These are phyloP conservation scores for Leucophenga montana DNA, from an alignment of 2,888 invertebrate species.

Conservation along the genomic window DNA sequence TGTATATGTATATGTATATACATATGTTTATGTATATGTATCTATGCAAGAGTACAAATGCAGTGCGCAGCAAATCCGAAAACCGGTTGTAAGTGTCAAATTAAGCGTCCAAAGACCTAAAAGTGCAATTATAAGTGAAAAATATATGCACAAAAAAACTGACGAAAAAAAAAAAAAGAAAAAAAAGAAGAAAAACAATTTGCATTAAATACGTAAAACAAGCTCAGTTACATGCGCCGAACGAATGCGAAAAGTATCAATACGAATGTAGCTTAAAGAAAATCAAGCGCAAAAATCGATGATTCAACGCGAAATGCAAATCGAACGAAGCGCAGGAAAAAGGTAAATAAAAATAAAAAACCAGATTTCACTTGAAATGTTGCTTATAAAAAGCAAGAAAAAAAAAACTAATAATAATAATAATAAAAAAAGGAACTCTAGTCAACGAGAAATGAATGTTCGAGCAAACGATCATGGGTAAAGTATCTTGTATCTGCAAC, in stretches of 20 bases:
- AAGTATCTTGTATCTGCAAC: constrained; percentile 21
- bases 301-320: constrained; percentile 52
- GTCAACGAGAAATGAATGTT: not conserved
- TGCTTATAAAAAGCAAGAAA: not conserved
- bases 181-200: constrained; percentile 36
- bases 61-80: constrained; percentile 1
- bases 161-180: no score
- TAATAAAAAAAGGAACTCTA: not conserved
- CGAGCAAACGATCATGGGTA: not conserved
- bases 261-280: not conserved
- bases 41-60: no score
- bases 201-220: constrained; percentile 41
- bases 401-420: not conserved
- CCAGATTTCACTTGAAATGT: constrained; percentile 53
- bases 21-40: no score
- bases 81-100: constrained; percentile 47
- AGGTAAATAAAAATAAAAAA: constrained; percentile 35
- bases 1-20: not conserved
- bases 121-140: constrained; percentile 27
- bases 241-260: not conserved
- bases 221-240: not conserved
- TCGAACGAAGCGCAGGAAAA: constrained; percentile 22
- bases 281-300: constrained; percentile 50
- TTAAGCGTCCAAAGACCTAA: constrained; percentile 51
- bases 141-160: constrained; percentile 33